Evolutionary conservation across 2,888 invertebrate species (phyloP), one percentile per base, ranked within the genome.

Genomic region (Thecophora atra): DNA sequence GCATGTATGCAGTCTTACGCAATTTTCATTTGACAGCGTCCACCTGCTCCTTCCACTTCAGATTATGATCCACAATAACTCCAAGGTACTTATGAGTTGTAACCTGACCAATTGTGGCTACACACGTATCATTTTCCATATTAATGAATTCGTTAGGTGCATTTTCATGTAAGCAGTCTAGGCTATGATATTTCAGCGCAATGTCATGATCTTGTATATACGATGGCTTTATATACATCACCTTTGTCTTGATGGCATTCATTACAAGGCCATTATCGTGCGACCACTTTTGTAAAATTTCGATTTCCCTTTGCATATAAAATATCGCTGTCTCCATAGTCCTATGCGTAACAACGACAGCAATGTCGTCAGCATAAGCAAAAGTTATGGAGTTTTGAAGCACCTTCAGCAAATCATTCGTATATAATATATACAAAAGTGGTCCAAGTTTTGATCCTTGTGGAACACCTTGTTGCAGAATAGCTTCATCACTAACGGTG

Each of bases 401-500:
- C 0, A 15, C 13, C 7, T 44, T 63, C 0, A 73, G 42, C 66
- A 70, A 56, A 30, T 51, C 65, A 26, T 70, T 73, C 1, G 65
- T 47, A 17, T 73, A 65, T 15, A 70, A 47, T 19, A 71, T 71
- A 15, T 44, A 65, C 5, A 71, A 19, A 13, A 71, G 42, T 21
- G 65, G 54, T n/a, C 65, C 71, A 11, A 71, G 26, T 28, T 71
- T 71, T 19, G 71, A 63, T 4, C 71, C 71, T 30, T 56, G 17
- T 26, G 67, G 60, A 28, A 72, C 62, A 30, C 60, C 72, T 42
- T 30, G n/a, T 17, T 1, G n/a, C 11, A 19, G 7, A 11, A 13
- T 0, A 24, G 42, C 21, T 24, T 52, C 37, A 24, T 30, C 42
- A 28, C 62, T 52, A 0, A 62, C 1, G 1, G 15, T 15, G 3